phyloP scores from a whole-genome alignment of 2,797 vertebrate genomes.

The Heliangelus exortis region DNA sequence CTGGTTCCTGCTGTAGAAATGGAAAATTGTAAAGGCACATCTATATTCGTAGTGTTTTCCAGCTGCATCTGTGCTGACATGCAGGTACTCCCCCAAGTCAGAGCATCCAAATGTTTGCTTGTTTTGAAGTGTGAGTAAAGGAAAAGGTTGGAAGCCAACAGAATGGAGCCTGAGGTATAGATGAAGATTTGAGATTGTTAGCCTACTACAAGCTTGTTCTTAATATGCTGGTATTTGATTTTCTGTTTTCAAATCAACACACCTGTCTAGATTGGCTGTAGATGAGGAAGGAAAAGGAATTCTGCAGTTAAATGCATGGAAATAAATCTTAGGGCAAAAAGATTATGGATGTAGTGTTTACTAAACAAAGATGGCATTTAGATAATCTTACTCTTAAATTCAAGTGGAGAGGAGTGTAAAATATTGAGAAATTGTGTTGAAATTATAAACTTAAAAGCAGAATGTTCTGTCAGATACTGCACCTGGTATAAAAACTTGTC shows the following conservation, averaged over 20 bases:
- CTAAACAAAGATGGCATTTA: not conserved
- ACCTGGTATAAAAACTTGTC: not conserved
- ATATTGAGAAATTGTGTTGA: not conserved
- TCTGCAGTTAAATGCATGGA: not conserved
- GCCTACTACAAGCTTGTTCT: constrained; percentile 1
- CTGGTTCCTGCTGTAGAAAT: not conserved
- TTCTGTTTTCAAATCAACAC: not conserved
- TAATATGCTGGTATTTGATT: not conserved
- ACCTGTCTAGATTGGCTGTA: not conserved
- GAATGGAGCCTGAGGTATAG: not conserved
- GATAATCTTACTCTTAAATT: not conserved
- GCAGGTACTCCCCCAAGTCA: not conserved
- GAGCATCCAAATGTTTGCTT: not conserved
- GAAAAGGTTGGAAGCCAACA: not conserved
- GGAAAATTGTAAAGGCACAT: not conserved
- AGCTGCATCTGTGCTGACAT: not conserved
- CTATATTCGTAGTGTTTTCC: not conserved
- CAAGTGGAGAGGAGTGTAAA: not conserved
- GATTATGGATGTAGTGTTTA: not conserved
- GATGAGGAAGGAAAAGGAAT: not conserved
- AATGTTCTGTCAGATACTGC: not conserved
- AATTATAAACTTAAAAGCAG: not conserved
- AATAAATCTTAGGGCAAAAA: not conserved
- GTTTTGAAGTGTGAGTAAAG: not conserved
- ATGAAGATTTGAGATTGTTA: not conserved